Base-by-base conservation (phyloP, 2,113 vertebrate genomes). In the Aepyceros melampus region DNA sequence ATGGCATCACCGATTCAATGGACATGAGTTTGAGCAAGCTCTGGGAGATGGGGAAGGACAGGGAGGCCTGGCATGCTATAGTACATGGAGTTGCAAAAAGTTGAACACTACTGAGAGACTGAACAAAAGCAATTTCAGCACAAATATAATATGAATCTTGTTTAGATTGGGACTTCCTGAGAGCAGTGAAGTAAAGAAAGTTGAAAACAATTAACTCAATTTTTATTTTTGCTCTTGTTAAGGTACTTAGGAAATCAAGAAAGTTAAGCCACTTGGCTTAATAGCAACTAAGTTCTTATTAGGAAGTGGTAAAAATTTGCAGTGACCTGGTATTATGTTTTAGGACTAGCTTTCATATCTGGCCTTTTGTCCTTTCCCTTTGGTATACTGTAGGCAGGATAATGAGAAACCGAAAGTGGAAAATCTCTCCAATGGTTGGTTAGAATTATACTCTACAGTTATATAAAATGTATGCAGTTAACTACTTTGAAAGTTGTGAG, bases 201-300 rank as follows among this genome's bases (percentile, higher is more conserved):
- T 58, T 87, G 62, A 95, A 40, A 87, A 90, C 33, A 84, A 27
- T 86, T 40, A 93, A 40, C 58, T 94, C 64, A 87, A 0, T n/a
- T 95, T 96, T 62, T 95, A 60, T 83, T 92, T 31, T 86, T 91
- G 43, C 51, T 96, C 4, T 88, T 79, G 15, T 55, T 90, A 74
- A 67, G 49, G 25, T 81, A 62, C 29, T 84, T 87, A 84, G 47
- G 25, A 92, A 90, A 84, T 84, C 51, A 64, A 85, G 71, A 92
- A 90, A 40, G 7, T 36, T 83, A 94, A 87, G 33, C 33, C 10
- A 16, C 6, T 31, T 56, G 21, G 2, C 53, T 76, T 92, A 51
- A n/a, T 53, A 27, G 40, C 43, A 5, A 19, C 21, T 43, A 19
- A 45, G 29, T 78, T 94, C 36, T 82, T 79, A 2, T 64, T 78